A percentile compares a stretch with the other conserved stretches of the same genome.
phyloP scores from a whole-genome alignment of 2,797 vertebrate species.

The Pangasius macronema region DNA sequence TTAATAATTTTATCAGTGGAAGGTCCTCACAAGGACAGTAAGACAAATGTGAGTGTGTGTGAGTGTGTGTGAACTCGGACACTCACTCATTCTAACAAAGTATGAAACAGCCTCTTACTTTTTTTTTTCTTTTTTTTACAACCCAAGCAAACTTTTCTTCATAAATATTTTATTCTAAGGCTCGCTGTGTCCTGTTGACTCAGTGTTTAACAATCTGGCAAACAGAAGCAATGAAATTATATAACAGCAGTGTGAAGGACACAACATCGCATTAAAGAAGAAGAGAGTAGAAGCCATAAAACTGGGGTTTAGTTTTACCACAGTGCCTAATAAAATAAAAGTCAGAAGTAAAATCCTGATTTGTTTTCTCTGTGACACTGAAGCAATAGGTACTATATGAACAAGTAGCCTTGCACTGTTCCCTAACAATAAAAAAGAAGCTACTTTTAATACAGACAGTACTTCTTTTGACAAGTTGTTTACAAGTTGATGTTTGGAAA shows the following conservation, averaged over 20 bases:
- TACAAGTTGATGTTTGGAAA: constrained; percentile 22
- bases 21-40: neutral
- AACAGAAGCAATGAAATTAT: constrained; percentile 55
- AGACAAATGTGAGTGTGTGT: neutral
- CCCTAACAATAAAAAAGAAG: neutral
- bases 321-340: constrained; percentile 27
- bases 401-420: neutral
- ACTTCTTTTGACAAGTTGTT: neutral
- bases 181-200: constrained; percentile 47
- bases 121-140: constrained; percentile 55
- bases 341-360: constrained; percentile 27
- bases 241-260: constrained; percentile 41
- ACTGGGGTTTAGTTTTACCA: constrained; percentile 25
- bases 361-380: neutral
- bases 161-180: constrained; percentile 68
- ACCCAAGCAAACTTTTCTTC: constrained; percentile 64
- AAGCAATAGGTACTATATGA: neutral
- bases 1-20: too few relatives aligned
- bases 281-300: constrained; percentile 40
- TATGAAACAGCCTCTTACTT: constrained; percentile 58
- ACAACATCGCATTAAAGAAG: constrained; percentile 29
- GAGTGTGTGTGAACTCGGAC: neutral
- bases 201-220: constrained; percentile 45
- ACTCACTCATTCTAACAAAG: constrained; percentile 58
- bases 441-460: neutral